phyloP scores from a whole-genome alignment of 1,140 invertebrate genomes.

The Drosophila nannoptera region DNA sequence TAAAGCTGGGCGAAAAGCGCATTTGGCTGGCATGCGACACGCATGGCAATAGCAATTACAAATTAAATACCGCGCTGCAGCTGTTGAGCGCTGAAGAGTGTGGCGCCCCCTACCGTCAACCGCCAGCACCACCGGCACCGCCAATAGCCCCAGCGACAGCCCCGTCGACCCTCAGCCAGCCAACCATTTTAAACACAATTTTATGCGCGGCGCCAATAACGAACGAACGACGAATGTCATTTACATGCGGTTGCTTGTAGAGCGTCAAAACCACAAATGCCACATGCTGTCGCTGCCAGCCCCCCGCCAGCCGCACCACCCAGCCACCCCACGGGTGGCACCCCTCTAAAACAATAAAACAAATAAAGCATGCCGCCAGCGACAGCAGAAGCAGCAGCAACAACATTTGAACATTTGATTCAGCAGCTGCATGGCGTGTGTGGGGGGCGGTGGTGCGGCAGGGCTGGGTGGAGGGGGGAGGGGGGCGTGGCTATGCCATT shows the following conservation, averaged over 20 bases:
- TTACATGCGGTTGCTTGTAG: conserved; percentile 76
- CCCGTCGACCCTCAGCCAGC: neutral
- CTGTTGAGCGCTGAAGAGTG: conserved; percentile 36
- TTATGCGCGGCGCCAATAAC: conserved; percentile 73
- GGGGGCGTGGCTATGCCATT: conserved; percentile 37
- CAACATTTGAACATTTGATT: conserved; percentile 73
- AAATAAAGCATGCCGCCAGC: conserved; percentile 68
- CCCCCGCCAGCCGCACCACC: conserved; percentile 1
- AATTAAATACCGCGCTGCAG: conserved; percentile 61
- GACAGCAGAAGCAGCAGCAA: conserved; percentile 41
- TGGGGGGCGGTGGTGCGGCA: neutral
- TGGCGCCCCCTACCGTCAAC: conserved; percentile 6
- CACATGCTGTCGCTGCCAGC: conserved; percentile 61
- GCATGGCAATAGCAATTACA: conserved; percentile 68
- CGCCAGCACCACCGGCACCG: conserved; percentile 20
- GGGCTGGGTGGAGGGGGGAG: too few relatives aligned
- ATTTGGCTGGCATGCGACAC: conserved; percentile 49
- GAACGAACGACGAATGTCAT: conserved; percentile 77
- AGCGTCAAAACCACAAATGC: conserved; percentile 77
- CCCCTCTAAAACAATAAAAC: conserved; percentile 67
- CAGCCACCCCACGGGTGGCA: conserved; percentile 2
- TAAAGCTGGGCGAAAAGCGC: conserved; percentile 29
- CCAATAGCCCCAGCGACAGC: neutral
- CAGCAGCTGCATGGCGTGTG: conserved; percentile 35
- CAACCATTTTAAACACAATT: conserved; percentile 62